Evolutionary conservation across 2,797 vertebrate species (phyloP), one percentile per base, ranked within the genome.

Genomic region (Sphenodon punctatus): DNA sequence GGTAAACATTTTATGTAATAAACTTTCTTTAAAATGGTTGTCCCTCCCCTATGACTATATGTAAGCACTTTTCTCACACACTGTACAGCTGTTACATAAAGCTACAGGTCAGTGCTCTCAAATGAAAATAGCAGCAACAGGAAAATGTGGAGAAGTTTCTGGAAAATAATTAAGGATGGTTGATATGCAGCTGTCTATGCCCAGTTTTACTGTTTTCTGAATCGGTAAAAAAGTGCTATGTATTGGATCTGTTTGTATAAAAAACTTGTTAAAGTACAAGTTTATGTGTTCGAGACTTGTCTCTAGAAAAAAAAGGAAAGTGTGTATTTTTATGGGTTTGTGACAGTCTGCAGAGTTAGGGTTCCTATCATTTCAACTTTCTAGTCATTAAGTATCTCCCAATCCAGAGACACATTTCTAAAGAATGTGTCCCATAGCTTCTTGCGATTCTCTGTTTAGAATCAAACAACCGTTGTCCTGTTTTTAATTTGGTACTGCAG

Each of bases 51-150:
- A 0, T 25, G 0, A 0, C 22, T 25, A 9, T 46, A 6, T 71
- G 12, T 58, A 4, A n/a, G n/a, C 36, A 8, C 72, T 80, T 69
- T 25, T 51, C 17, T 66, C 69, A 70, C 27, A 3, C 46, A 17
- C 7, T 2, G 4, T 9, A 30, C 8, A 39, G 55, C 41, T 71
- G 27, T 56, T 80, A 22, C 4, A 2, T 30, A 34, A 15, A 48
- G 19, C 71, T 59, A n/a, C 6, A 55, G 68, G 25, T 6, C 66
- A 20, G 64, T 80, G 78, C 71, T 61, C 56, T 78, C 61, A 78
- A 6, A 30, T 46, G 48, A 48, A 48, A 78, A 7, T 67, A 53
- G 16, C 30, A 51, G 4, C n/a, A 25, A 25, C 5, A 4, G 23
- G 56, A 82, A 7, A 55, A 45, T 41, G 6, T 41, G 25, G 27